Percentiles rank a stretch among this genome's conserved stretches.
phyloP scores from a whole-genome alignment of 1,140 invertebrate species.

The Arctopsyche grandis region DNA sequence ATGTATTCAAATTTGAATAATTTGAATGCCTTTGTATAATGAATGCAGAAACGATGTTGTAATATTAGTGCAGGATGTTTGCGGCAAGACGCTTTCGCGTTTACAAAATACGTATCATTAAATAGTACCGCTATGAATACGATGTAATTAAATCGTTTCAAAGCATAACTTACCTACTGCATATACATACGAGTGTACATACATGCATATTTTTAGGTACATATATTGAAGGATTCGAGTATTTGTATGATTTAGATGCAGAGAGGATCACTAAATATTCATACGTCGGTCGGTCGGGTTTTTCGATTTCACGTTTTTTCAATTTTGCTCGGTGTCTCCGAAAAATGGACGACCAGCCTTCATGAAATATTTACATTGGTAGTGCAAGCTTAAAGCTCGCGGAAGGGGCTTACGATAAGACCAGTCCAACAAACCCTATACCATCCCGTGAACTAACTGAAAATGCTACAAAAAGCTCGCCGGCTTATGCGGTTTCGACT shows the following conservation, averaged over 20 bases:
- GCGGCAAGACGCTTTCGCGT: too few species aligned
- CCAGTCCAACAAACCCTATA: constrained; percentile 2
- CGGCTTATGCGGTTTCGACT: constrained; percentile 19
- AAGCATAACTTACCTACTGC: too few species aligned
- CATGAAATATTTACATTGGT: constrained; percentile 43
- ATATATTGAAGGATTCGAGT: too few species aligned
- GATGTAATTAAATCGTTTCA: too few species aligned
- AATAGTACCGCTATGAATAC: too few species aligned
- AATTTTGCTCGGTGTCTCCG: constrained; percentile 36
- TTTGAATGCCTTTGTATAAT: too few species aligned
- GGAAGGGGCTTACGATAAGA: constrained; percentile 38
- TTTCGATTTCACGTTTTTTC: constrained; percentile 31
- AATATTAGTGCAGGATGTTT: too few species aligned
- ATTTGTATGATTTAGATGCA: background rate
- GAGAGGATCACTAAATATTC: constrained; percentile 12
- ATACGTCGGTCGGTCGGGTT: constrained; percentile 19
- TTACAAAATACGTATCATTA: too few species aligned
- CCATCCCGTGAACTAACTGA: constrained; percentile 9
- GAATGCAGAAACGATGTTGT: too few species aligned
- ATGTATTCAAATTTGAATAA: too few species aligned
- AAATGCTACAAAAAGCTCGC: constrained; percentile 39
- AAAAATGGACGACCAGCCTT: constrained; percentile 25
- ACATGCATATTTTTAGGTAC: too few species aligned
- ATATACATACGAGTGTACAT: too few species aligned
- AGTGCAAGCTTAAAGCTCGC: constrained; percentile 1